A percentile compares a stretch with the other conserved stretches of the same genome.
Evolutionary conservation across 2,888 invertebrate species (phyloP).

Genomic region (Hirtodrosophila duncani): DNA sequence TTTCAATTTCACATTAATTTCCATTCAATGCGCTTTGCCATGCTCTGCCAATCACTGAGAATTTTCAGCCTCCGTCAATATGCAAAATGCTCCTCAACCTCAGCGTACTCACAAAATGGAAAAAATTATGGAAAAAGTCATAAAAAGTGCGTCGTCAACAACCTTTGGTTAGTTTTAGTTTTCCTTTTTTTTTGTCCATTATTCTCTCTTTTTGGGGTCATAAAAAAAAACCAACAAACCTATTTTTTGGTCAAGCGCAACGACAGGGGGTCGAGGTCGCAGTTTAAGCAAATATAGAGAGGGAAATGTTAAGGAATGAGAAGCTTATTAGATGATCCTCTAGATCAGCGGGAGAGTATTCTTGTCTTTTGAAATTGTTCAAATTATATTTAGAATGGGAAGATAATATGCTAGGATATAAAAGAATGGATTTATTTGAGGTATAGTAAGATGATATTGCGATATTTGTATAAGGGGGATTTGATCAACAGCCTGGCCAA

Average conservation of each 20-base stretch:
- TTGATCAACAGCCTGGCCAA: too few relatives aligned
- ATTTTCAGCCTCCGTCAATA: slow-evolving; percentile 43
- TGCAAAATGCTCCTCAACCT: too few relatives aligned
- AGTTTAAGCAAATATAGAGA: slow-evolving; percentile 15
- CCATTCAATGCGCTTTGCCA: slow-evolving; percentile 45
- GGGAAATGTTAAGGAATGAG: slow-evolving; percentile 20
- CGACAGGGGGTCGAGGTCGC: slow-evolving; percentile 58
- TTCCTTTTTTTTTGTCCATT: slow-evolving; percentile 4
- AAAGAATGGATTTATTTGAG: too few relatives aligned
- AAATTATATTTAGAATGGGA: too few relatives aligned
- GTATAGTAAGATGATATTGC: too few relatives aligned
- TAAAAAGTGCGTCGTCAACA: slow-evolving; percentile 46
- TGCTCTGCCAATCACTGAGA: slow-evolving; percentile 31
- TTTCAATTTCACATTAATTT: slow-evolving; percentile 58
- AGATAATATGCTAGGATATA: too few relatives aligned
- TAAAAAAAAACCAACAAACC: slow-evolving; percentile 65
- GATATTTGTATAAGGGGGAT: too few relatives aligned
- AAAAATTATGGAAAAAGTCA: slow-evolving; percentile 39
- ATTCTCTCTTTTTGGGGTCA: slow-evolving; percentile 38
- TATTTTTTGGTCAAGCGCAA: slow-evolving; percentile 67
- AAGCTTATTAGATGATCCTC: slow-evolving; percentile 14
- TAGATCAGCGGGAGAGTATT: too few relatives aligned
- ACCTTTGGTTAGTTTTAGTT: slow-evolving; percentile 28
- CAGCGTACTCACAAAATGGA: neutral
- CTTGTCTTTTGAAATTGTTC: too few relatives aligned